Conservation (phyloP, 2,797 vertebrate species). For the Myioborus miniatus region DNA sequence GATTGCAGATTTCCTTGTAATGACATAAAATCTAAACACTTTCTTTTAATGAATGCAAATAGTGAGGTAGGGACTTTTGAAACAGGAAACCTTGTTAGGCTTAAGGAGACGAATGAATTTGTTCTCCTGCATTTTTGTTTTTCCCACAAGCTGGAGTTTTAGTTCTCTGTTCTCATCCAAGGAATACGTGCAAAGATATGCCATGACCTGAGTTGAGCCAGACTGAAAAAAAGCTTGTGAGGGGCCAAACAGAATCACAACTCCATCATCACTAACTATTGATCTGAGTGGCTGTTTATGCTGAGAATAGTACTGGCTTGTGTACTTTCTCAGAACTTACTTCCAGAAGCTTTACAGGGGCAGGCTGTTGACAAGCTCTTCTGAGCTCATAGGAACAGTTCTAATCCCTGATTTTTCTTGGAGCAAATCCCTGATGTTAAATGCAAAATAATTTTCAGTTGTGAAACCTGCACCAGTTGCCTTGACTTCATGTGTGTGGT, state of each 20-base stretch:
- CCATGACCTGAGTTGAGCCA: background rate
- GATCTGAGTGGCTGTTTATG: background rate
- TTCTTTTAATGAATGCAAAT: background rate
- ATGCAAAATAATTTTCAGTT: background rate
- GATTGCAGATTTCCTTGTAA: background rate
- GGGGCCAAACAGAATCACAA: background rate
- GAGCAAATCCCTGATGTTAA: background rate
- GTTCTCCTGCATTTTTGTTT: background rate
- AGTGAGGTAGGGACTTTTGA: background rate
- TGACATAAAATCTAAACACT: background rate
- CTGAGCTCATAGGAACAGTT: background rate
- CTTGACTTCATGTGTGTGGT: background rate
- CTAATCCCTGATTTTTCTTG: background rate
- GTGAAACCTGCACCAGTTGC: background rate
- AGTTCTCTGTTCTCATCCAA: background rate
- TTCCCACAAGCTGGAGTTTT: background rate
- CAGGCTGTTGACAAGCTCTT: background rate
- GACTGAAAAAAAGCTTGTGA: background rate
- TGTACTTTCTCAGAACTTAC: background rate
- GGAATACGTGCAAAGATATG: background rate
- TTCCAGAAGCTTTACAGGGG: background rate
- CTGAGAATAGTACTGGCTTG: background rate
- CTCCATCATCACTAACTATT: background rate
- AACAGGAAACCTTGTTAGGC: background rate
- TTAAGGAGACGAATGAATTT: background rate